phyloP scores from a whole-genome alignment of 2,113 vertebrate genomes.

The Cnemophilus loriae region DNA sequence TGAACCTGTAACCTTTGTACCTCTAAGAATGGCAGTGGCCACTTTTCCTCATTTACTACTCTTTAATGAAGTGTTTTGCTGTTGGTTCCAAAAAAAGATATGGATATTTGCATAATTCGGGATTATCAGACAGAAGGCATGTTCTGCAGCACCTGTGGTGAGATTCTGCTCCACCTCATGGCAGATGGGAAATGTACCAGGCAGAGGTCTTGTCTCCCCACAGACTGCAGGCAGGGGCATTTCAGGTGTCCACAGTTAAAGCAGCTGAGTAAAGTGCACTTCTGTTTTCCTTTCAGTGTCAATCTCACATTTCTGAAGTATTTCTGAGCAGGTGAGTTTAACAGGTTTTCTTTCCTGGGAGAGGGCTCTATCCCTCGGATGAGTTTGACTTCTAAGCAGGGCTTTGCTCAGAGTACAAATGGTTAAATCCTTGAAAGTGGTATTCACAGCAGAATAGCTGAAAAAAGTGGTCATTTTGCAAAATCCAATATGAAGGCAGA shows the following conservation, averaged over 20 bases:
- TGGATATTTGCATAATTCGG: not conserved
- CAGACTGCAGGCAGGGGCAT: rapidly evolving
- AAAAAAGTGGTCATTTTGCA: not conserved
- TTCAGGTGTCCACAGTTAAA: not conserved
- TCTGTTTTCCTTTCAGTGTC: not conserved
- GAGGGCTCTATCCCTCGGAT: not conserved
- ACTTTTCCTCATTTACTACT: not conserved
- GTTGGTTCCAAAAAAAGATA: not conserved
- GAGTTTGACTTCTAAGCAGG: not conserved
- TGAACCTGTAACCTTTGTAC: not conserved
- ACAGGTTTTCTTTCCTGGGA: not conserved
- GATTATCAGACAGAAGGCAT: not conserved
- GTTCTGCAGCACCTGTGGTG: not conserved
- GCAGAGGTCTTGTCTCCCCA: not conserved
- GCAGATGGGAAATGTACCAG: not conserved
- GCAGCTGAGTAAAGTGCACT: not conserved
- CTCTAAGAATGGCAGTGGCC: not conserved
- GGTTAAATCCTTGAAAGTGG: not conserved
- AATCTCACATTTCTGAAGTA: not conserved
- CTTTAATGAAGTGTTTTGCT: not conserved
- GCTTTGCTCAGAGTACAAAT: not conserved
- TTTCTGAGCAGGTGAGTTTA: not conserved
- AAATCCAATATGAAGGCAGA: not conserved
- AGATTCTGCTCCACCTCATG: not conserved
- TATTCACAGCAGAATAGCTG: not conserved